Base-by-base conservation (phyloP, 2,113 vertebrate species). In the Nycticorax nycticorax region DNA sequence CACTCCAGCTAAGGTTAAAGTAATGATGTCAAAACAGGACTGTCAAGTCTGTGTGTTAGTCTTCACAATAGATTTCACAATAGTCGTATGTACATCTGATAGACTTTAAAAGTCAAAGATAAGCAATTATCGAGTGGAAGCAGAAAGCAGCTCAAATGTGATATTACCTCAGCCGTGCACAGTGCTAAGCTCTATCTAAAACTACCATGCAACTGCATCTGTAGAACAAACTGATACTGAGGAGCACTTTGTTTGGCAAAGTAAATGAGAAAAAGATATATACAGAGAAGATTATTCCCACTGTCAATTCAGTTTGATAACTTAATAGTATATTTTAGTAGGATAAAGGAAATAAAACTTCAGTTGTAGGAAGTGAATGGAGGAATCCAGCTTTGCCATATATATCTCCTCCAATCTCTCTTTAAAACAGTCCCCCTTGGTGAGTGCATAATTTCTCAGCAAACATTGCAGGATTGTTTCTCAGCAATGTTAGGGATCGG, bases 351-450 rank as follows among this genome's bases (percentile, higher is more conserved):
- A 64, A 59, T 26, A 53, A 48, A 41, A 10, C 8, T 30, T 64
- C 26, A 48, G 1, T n/a, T 66, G 45, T 56, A 50, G 39, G 55
- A n/a, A 56, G n/a, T 4, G n/a, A 64, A 24, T 20, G 63, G 72
- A 80, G 62, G 72, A 85, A 45, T 35, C 18, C 18, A 69, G 39
- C 64, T 53, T 77, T 92, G 67, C 26, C n/a, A 22, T 37, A 43
- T 43, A 0, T 2, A 7, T 27, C 48, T 72, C 55, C 48, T 84
- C 72, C 0, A 4, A 14, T 5, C 48, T 18, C 1, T 37, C 57
- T 23, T 26, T 56, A 14, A 23, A 17, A 6, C 32, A 59, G 50
- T 6, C 24, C 30, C 6, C 23, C 9, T 41, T 17, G 47, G 50
- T 2, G 19, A 76, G 28, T 8, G 15, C 4, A 2, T 52, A 11